Base-by-base conservation (phyloP, 1,140 invertebrate species). In the Calephelis virginiensis region DNA sequence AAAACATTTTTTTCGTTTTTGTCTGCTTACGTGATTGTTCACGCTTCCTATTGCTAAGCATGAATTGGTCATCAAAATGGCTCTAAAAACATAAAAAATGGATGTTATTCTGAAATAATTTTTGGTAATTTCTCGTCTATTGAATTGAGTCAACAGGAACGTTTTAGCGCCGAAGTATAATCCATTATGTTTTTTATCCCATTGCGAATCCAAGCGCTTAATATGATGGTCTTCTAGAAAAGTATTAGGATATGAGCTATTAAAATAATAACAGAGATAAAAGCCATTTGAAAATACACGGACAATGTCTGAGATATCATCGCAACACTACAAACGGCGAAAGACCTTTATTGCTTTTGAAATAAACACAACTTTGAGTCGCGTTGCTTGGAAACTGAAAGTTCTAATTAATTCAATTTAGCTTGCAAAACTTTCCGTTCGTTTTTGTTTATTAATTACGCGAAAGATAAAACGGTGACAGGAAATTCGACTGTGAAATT, bases 221-320 rank as follows among this genome's bases (percentile, higher is more conserved):
- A 56, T 56, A 37, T 56, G 28, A 56, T 56, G 50, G 50, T 56
- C 14, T 17, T 56, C 50, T 56, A 56, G 50, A 14, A 43, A 56
- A 56, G 50, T 56, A 56, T 56, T 28, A 56, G 50, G 50, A 56
- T 56, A 56, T 56, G 17, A 17, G 50, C 50, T 56, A 56, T 56
- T 56, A 56, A 56, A 56, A 56, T 56, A 56, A 56, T 56, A 56
- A 56, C 50, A 14, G 17, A 56, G 50, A 56, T 56, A 28, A 56
- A 56, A 28, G 50, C 50, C 50, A 56, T 14, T 56, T 28, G 50
- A 17, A 56, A 56, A 28, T 56, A 14, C 13, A 17, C 14, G 9
- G 50, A 56, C 14, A 56, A 56, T 56, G 17, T 56, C 50, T 56
- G 17, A 17, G 50, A 56, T 56, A 56, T 56, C 50, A 53, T 53